Evolutionary conservation across 2,888 invertebrate species (phyloP).

Genomic region (Acleris laterana): DNA sequence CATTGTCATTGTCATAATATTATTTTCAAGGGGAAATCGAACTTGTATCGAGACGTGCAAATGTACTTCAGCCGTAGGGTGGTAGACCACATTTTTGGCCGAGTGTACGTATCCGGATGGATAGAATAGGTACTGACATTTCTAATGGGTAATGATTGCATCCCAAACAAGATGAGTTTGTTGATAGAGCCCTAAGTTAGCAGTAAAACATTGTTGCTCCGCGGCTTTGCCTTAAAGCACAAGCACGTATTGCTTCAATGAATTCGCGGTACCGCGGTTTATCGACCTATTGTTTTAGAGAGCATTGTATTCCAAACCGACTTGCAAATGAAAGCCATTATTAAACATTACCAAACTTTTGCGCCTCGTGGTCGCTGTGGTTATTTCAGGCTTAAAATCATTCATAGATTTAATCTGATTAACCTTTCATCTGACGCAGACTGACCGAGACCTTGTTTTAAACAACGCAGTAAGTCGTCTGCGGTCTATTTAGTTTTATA

Average conservation of each 20-base stretch:
- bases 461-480: background rate
- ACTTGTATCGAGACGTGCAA: too few species aligned
- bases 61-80: too few species aligned
- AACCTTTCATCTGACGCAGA: background rate
- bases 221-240: background rate
- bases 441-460: background rate
- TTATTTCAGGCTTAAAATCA: background rate
- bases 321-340: conserved; percentile 30
- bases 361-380: background rate
- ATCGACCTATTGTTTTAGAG: conserved; percentile 18
- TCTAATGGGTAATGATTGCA: too few species aligned
- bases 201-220: background rate
- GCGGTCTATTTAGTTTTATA: background rate
- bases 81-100: too few species aligned
- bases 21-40: too few species aligned
- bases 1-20: too few species aligned
- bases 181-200: too few species aligned
- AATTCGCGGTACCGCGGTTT: conserved; percentile 15
- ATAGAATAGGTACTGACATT: too few species aligned
- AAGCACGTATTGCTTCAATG: background rate
- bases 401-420: conserved; percentile 4
- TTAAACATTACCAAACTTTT: conserved; percentile 7
- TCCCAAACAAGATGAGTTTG: too few species aligned
- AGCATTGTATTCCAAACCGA: conserved; percentile 26
- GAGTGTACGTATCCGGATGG: too few species aligned